Evolutionary conservation across 2,797 vertebrate genomes (phyloP).

Genomic region (Clarias fuscus): DNA sequence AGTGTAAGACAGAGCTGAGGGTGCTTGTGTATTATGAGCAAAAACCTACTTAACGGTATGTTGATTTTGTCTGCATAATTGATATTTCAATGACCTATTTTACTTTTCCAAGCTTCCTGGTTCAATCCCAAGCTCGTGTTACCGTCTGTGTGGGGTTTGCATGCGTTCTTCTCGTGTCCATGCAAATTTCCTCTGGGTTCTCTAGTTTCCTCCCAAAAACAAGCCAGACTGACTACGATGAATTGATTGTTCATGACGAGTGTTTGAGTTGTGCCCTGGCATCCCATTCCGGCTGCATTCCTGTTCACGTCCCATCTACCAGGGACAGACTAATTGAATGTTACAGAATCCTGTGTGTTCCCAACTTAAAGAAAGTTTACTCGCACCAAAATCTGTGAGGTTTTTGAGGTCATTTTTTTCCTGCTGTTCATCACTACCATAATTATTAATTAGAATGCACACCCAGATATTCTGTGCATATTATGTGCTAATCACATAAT

Average conservation of each 20-base stretch:
- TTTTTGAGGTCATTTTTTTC: neutral
- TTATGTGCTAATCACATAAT: neutral
- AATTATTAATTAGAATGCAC: neutral
- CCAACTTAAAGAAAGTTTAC: neutral
- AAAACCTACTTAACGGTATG: neutral
- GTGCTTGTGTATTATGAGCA: neutral
- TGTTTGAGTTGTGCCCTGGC: neutral
- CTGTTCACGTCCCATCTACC: neutral
- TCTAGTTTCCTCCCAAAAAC: constrained; percentile 9
- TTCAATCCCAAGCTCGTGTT: neutral
- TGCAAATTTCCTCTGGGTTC: constrained; percentile 4
- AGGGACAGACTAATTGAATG: neutral
- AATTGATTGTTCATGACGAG: neutral
- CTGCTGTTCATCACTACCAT: neutral
- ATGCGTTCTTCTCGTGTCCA: no score
- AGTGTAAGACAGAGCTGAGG: neutral
- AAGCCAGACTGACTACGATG: neutral
- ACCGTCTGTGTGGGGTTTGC: neutral
- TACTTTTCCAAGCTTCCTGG: neutral
- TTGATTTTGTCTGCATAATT: neutral
- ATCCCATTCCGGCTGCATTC: neutral
- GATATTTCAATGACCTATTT: neutral
- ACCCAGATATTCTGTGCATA: neutral
- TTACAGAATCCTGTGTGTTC: neutral
- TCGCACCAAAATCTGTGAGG: neutral